Base-by-base conservation (phyloP, 2,888 invertebrate species). In the Cybosia mesomella region DNA sequence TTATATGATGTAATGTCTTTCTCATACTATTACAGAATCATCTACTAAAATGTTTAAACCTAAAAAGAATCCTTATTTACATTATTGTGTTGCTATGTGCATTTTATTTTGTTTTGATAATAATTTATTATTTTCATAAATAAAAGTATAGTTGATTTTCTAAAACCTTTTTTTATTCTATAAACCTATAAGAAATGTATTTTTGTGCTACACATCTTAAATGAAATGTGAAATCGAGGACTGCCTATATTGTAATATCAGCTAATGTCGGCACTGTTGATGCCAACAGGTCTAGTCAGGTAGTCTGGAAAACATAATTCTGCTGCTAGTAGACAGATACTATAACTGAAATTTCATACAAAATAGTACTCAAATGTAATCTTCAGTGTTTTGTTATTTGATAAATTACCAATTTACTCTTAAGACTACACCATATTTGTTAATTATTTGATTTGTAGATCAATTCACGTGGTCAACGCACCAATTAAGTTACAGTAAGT, bases 121-220 rank as follows among this genome's bases (percentile, higher is more conserved):
- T 39, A 24, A 64, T 39, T 55, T 64, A 39, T 34, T 59, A 64
- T 64, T 55, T 64, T 57, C 53, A 28, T 64, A 64, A 64, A 64
- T 64, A 64, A 64, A 64, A 64, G n/a, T 64, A 64, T 64, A 64
- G 64, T 64, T 64, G 64, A 64, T 55, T 64, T 64, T 64, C 64
- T 55, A 22, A 24, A 54, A 64, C 18, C 22, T 64, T 64, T 64
- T 49, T 49, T 55, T 36, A 55, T 64, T 57, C 39, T 64, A 28
- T 55, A 39, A 55, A 39, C 64, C 64, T 64, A 36, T 21, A 18
- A 18, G 0, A 1, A 55, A 55, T 55, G 24, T 55, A 55, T 55
- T 22, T 24, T 32, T 15, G n/a, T 32, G 18, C 18, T 32, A 18
- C 32, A 32, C 57, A 58, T 34, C 7, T 39, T 24, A 34, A 62